Conservation (phyloP, 2,797 vertebrate genomes). For the Urophycis tenuis region DNA sequence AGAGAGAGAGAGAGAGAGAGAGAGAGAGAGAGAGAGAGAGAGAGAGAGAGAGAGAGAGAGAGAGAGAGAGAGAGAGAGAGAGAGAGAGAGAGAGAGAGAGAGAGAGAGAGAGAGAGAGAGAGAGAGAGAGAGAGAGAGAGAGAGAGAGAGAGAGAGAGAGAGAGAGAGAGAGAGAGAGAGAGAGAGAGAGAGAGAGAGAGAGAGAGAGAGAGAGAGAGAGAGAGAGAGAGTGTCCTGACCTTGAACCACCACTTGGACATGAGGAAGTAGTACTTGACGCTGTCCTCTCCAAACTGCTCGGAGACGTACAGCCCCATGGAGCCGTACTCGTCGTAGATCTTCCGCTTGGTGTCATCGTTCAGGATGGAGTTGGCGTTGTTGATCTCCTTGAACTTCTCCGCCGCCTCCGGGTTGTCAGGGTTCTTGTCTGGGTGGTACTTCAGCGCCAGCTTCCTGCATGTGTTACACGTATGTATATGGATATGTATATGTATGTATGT, state of each 20-base stretch:
- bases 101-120: too few species aligned
- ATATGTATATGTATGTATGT: too few species aligned
- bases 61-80: too few species aligned
- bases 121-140: too few species aligned
- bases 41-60: too few species aligned
- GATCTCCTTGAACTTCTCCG: constrained; percentile 94
- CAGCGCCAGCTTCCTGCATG: constrained; percentile 80
- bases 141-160: too few species aligned
- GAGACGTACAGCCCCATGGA: constrained; percentile 90
- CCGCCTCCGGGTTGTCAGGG: constrained; percentile 81
- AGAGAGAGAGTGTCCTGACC: constrained; percentile 60
- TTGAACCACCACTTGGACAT: constrained; percentile 96
- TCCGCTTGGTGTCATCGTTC: constrained; percentile 80
- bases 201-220: neutral
- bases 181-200: neutral
- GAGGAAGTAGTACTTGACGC: constrained; percentile 88
- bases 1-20: too few species aligned
- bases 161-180: too few species aligned
- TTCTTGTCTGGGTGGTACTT: constrained; percentile 95
- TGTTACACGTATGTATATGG: neutral
- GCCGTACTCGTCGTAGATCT: constrained; percentile 85
- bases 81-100: too few species aligned
- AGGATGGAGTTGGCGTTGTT: constrained; percentile 88
- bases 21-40: too few species aligned
- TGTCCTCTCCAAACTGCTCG: constrained; percentile 90